Evolutionary conservation across 2,797 vertebrate species (phyloP).

Genomic region (Limosa lapponica): DNA sequence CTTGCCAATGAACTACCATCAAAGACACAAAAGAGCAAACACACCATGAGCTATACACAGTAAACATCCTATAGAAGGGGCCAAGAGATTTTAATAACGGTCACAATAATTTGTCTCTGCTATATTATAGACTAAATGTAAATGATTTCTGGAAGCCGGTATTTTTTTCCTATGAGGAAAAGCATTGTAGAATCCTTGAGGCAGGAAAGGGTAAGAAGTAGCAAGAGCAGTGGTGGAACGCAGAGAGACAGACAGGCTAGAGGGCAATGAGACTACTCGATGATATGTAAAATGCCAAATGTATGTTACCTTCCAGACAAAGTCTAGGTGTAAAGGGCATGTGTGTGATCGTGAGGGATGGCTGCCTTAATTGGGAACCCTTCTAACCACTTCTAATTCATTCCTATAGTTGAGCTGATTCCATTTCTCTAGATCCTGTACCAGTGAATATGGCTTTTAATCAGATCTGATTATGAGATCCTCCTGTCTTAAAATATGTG

Average conservation of each 20-base stretch:
- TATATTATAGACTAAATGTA: background rate
- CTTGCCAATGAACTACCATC: constrained; percentile 3
- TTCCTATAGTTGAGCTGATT: background rate
- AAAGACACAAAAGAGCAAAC: constrained; percentile 1
- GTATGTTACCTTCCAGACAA: background rate
- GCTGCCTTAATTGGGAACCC: background rate
- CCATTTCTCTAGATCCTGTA: background rate
- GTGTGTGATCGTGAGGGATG: background rate
- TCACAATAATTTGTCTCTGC: background rate
- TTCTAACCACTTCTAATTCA: background rate
- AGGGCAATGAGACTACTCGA: background rate
- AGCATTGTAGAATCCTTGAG: background rate
- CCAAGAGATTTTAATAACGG: background rate
- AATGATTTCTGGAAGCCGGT: background rate
- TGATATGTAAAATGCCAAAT: constrained; percentile 37
- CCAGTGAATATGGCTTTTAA: background rate
- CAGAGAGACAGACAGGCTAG: background rate
- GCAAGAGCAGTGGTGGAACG: constrained; percentile 6
- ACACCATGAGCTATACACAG: background rate
- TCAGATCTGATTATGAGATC: background rate
- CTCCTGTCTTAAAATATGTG: background rate
- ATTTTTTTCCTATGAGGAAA: constrained; percentile 13
- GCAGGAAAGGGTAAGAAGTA: background rate
- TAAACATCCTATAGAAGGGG: background rate
- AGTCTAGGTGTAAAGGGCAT: constrained; percentile 23